Evolutionary conservation across 1,140 invertebrate species (phyloP), one percentile per base, ranked within the genome.

Genomic region (Lordiphosa clarofinis): DNA sequence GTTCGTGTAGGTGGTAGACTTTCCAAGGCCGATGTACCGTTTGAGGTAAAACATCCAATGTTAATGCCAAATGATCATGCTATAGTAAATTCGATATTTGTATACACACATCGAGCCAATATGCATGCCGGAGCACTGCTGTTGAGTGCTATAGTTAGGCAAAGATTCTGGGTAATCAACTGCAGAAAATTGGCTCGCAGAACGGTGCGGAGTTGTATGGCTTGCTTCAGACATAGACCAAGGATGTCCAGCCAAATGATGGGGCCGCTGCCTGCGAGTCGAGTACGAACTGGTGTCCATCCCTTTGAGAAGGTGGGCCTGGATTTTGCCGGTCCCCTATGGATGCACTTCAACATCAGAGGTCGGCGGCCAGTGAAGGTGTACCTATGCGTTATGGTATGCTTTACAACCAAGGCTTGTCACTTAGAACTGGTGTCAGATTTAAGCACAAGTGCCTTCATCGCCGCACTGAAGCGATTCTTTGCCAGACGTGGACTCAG

Each of bases 81-180:
- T 15, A 33, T 37, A 35, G 47, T 49, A 49, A 38, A 38, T 7
- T 12, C 37, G 7, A 12, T 38, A 7, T 11, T 35, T 19, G 13
- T 15, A 35, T 48, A 35, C 9, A 55, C 24, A 33, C 24, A 54
- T 54, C 38, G 28, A 10, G 15, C 8, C 6, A 44, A 55, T 15
- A 31, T 55, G 24, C 31, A 55, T 55, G 39, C 28, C 24, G 52
- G 52, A 44, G 52, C 15, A 19, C 52, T 44, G n/a, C n/a, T 24
- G 0, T 55, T 55, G 24, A 44, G 40, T 13, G 31, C 52, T 36
- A 44, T 55, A 36, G 47, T 44, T 31, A 13, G 53, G 15, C 40
- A 55, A 12, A 12, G 31, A 3, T 46, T 44, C 19, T 48, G 46
- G 46, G 12, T 35, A 1, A 21, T 21, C 21, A 21, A 21, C 21